phyloP scores from a whole-genome alignment of 1,140 invertebrate species.

The Eriosoma lanigerum region DNA sequence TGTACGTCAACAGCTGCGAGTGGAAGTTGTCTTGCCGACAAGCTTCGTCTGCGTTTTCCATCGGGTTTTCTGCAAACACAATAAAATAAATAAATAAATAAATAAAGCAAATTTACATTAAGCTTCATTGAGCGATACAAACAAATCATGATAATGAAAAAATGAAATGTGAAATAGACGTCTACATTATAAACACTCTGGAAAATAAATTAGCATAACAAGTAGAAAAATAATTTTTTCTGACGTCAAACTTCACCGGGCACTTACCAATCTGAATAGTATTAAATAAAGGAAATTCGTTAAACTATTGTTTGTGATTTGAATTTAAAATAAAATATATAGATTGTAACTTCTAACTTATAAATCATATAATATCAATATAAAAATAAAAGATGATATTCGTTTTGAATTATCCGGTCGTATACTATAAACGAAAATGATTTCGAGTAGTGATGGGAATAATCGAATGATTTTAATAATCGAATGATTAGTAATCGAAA shows the following conservation, averaged over 20 bases:
- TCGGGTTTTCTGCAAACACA: slow-evolving; percentile 53
- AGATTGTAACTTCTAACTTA: no score
- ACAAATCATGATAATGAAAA: background rate
- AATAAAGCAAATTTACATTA: slow-evolving; percentile 24
- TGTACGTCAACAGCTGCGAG: slow-evolving; percentile 57
- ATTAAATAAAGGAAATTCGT: slow-evolving; percentile 4
- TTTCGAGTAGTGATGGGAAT: no score
- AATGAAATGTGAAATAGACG: background rate
- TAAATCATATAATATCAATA: no score
- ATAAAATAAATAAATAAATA: slow-evolving; percentile 22
- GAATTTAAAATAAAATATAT: background rate
- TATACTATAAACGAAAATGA: no score
- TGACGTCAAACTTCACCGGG: slow-evolving; percentile 3
- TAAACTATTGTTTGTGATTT: background rate
- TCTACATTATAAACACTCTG: background rate
- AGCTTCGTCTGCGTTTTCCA: slow-evolving; percentile 60
- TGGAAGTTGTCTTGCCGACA: slow-evolving; percentile 59
- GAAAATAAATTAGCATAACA: slow-evolving; percentile 12
- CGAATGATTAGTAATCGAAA: no score
- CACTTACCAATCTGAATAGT: slow-evolving; percentile 11
- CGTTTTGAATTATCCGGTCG: no score
- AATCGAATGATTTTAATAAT: no score
- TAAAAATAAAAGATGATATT: no score
- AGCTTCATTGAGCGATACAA: background rate
- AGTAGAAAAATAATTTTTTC: slow-evolving; percentile 12